Evolutionary conservation across 2,888 invertebrate species (phyloP).

Genomic region (Pyrrhosoma nymphula): DNA sequence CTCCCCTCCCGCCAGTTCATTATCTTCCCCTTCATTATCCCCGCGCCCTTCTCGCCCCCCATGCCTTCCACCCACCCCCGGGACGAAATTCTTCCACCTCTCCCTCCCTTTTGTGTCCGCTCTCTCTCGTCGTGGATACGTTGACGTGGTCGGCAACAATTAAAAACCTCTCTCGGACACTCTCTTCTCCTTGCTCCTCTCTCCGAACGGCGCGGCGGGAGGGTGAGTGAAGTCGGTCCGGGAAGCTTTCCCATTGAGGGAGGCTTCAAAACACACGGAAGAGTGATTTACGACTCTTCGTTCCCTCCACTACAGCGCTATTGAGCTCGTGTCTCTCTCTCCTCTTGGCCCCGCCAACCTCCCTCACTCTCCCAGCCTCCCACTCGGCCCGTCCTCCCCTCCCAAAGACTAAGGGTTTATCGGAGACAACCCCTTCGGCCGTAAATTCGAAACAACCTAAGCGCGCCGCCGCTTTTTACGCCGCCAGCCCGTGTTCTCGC

Average conservation of each 20-base stretch:
- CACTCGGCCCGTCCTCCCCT: background rate
- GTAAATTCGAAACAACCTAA: background rate
- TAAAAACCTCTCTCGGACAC: slow-evolving; percentile 33
- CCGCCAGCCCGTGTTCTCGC: background rate
- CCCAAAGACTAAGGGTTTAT: background rate
- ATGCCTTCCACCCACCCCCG: no score
- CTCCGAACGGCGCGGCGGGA: background rate
- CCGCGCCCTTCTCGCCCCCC: background rate
- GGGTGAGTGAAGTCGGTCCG: background rate
- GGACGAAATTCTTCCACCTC: background rate
- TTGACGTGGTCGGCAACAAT: slow-evolving; percentile 28
- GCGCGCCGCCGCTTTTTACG: background rate
- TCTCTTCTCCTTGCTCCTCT: background rate
- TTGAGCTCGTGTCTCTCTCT: background rate
- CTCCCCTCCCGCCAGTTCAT: background rate
- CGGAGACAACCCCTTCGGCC: background rate
- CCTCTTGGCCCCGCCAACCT: background rate
- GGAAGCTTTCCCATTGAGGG: background rate
- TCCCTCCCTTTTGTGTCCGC: background rate
- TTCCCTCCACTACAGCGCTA: background rate
- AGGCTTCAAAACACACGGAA: slow-evolving; percentile 21
- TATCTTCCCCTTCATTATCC: slow-evolving; percentile 36
- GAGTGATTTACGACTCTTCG: slow-evolving; percentile 25
- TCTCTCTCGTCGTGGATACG: background rate
- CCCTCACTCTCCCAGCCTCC: background rate